Conservation (phyloP, 2,113 vertebrate species). For the Orycteropus afer region DNA sequence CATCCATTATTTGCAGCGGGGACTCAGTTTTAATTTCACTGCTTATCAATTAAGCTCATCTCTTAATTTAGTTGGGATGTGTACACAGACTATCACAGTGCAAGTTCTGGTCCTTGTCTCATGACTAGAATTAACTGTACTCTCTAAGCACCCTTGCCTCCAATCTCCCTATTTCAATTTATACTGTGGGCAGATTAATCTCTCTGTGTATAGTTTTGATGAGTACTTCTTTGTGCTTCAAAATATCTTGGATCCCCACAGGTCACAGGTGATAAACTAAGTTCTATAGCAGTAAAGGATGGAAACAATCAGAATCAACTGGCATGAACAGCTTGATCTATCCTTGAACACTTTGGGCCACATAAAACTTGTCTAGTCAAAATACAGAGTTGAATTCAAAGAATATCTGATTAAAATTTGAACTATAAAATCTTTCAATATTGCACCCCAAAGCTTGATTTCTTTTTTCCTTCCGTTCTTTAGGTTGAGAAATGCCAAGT, state of each 20-base stretch:
- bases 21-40: slow-evolving; percentile 29
- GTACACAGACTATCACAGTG: not conserved
- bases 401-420: not conserved
- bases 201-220: not conserved
- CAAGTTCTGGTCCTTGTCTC: not conserved
- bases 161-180: not conserved
- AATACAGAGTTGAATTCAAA: not conserved
- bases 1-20: slow-evolving; percentile 21
- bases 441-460: no score
- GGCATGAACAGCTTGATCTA: not conserved
- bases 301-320: not conserved
- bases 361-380: not conserved
- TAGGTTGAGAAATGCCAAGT: no score
- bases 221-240: not conserved
- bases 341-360: not conserved
- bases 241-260: not conserved
- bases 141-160: not conserved
- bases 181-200: not conserved
- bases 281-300: not conserved
- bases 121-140: not conserved
- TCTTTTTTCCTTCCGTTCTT: no score
- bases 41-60: slow-evolving; percentile 14
- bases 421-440: no score
- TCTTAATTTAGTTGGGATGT: slow-evolving; percentile 48
- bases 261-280: not conserved